Conservation (phyloP, 1,140 invertebrate species). For the Hylyphantes graminicola region DNA sequence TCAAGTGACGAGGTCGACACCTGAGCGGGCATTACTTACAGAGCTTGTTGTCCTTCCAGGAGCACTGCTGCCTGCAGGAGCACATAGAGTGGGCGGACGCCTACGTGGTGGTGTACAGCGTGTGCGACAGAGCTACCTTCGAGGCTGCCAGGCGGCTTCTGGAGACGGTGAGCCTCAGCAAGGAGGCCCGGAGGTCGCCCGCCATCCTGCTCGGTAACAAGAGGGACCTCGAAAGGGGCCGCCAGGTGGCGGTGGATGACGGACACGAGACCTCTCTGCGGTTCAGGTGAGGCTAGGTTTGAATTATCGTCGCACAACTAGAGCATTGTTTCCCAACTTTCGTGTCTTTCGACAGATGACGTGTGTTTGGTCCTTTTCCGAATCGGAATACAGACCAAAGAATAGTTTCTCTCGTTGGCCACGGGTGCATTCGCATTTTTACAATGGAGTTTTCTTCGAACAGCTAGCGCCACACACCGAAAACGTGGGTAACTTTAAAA, state of each 20-base stretch:
- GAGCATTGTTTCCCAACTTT: too few species aligned
- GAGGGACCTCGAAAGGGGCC: constrained; percentile 82
- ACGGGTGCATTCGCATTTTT: too few species aligned
- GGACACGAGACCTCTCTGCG: constrained; percentile 82
- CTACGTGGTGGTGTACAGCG: constrained; percentile 86
- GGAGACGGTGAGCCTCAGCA: constrained; percentile 75
- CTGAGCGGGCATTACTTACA: too few species aligned
- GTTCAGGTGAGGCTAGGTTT: constrained; percentile 67
- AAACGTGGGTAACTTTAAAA: too few species aligned
- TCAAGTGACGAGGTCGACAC: too few species aligned
- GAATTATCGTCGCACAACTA: too few species aligned
- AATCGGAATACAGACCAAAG: too few species aligned
- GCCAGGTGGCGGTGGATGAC: constrained; percentile 78
- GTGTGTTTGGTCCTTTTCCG: too few species aligned
- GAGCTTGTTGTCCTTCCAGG: constrained; percentile 70
- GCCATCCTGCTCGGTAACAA: constrained; percentile 84
- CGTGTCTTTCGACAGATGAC: too few species aligned
- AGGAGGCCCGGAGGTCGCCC: constrained; percentile 66
- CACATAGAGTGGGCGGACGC: constrained; percentile 86
- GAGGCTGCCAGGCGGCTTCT: constrained; percentile 78
- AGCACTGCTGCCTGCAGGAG: constrained; percentile 74
- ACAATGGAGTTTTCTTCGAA: too few species aligned
- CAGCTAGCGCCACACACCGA: too few species aligned
- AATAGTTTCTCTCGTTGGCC: too few species aligned
- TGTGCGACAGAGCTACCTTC: constrained; percentile 80